Conservation (phyloP, 92 coral and sea anemone genomes). For the Ricordea florida region DNA sequence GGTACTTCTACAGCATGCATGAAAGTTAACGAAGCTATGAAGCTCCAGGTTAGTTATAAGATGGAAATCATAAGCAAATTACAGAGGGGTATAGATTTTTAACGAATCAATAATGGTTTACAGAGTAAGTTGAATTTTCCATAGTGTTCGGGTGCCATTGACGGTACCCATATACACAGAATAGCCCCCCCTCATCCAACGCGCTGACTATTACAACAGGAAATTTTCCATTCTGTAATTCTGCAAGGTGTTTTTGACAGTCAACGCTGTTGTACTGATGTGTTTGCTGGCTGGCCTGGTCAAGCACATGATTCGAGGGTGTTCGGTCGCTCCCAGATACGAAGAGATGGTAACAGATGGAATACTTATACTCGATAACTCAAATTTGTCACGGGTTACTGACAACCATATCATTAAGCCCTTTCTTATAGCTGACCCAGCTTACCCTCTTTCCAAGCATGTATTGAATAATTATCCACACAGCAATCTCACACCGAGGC, state of each 20-base stretch:
- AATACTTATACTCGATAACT: constrained; percentile 3
- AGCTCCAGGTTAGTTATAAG: constrained; percentile 1
- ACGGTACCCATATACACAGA: constrained; percentile 38
- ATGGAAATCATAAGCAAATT: constrained; percentile 25
- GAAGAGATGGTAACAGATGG: constrained; percentile 3
- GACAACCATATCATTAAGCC: constrained; percentile 21
- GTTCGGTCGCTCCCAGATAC: constrained; percentile 32
- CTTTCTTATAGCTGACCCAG: constrained; percentile 48
- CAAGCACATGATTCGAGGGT: constrained; percentile 47
- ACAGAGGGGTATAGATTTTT: constrained; percentile 8
- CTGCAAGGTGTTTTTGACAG: constrained; percentile 56
- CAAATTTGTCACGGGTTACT: constrained; percentile 4
- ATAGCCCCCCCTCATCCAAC: constrained; percentile 31
- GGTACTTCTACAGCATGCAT: constrained; percentile 38
- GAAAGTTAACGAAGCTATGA: constrained; percentile 38
- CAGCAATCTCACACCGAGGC: constrained; percentile 19
- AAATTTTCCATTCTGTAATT: constrained; percentile 48
- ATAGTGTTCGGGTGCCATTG: too few species aligned
- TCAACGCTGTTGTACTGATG: constrained; percentile 42
- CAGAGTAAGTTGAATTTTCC: constrained; percentile 39
- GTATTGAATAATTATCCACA: constrained; percentile 46
- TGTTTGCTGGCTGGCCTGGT: constrained; percentile 60
- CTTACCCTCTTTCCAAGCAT: constrained; percentile 42
- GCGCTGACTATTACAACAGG: constrained; percentile 37
- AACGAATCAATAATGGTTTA: constrained; percentile 34